Conservation (phyloP, 2,113 vertebrate genomes). For the Dicrurus megarhynchus region DNA sequence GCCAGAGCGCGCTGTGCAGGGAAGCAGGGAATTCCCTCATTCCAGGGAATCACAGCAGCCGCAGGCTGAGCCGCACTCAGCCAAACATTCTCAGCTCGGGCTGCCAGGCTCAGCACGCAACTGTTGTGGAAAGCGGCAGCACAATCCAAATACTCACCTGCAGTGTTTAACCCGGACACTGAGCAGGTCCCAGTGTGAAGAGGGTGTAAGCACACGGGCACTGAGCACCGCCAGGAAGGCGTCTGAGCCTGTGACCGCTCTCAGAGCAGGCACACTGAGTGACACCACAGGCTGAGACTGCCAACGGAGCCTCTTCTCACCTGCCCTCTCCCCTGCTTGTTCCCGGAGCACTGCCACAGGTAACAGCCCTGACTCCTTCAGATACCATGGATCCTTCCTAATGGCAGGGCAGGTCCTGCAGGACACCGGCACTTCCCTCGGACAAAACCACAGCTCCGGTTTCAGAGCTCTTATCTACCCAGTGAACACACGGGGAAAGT, state of each 20-base stretch:
- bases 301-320: not conserved
- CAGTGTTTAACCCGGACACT: not conserved
- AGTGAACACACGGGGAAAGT: not conserved
- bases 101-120: not conserved
- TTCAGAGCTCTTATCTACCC: not conserved
- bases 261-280: not conserved
- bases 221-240: not conserved
- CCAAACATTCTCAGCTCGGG: fast-evolving
- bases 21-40: not conserved
- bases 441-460: not conserved
- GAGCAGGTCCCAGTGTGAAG: not conserved
- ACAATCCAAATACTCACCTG: not conserved
- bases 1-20: fast-evolving
- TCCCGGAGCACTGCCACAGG: not conserved
- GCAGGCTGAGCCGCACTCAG: not conserved
- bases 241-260: not conserved
- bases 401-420: not conserved
- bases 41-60: not conserved
- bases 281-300: not conserved
- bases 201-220: not conserved
- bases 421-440: not conserved
- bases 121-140: not conserved
- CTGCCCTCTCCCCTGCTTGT: not conserved
- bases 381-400: not conserved
- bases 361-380: not conserved